A percentile compares a stretch with the other conserved stretches of the same genome.
Conservation (phyloP, 1,140 invertebrate species). For the Stratiolaelaps scimitus region DNA sequence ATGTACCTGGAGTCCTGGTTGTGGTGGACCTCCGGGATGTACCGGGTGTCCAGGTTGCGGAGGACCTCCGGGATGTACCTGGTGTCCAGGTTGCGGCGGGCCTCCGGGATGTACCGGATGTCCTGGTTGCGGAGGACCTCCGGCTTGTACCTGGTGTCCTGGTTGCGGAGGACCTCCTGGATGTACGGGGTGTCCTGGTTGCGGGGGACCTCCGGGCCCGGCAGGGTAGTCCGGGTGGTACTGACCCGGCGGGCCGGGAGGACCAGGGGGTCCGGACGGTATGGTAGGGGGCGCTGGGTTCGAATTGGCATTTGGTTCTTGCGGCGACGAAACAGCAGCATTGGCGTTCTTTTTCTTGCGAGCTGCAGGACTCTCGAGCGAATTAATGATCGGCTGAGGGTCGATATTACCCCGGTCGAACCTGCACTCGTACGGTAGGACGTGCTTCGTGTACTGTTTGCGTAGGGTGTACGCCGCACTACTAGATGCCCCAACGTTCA, state of each 20-base stretch:
- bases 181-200: background rate
- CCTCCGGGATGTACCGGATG: background rate
- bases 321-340: slow-evolving; percentile 30
- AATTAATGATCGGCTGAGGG: slow-evolving; percentile 84
- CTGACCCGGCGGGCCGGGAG: slow-evolving; percentile 7
- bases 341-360: slow-evolving; percentile 41
- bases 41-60: background rate
- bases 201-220: slow-evolving; percentile 25
- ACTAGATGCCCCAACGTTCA: slow-evolving; percentile 87
- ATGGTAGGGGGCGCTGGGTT: slow-evolving; percentile 31
- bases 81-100: slow-evolving; percentile 4
- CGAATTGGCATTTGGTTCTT: slow-evolving; percentile 29
- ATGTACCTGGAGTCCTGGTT: background rate
- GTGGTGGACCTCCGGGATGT: background rate
- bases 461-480: slow-evolving; percentile 89
- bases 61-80: background rate
- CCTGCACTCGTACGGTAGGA: slow-evolving; percentile 87
- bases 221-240: slow-evolving; percentile 28
- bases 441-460: slow-evolving; percentile 94
- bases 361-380: slow-evolving; percentile 46
- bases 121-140: slow-evolving; percentile 18
- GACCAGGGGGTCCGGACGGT: slow-evolving; percentile 22
- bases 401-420: slow-evolving; percentile 91
- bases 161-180: background rate
- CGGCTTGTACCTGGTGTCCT: slow-evolving; percentile 7